These are phyloP conservation scores for Tribolium castaneum DNA, from an alignment of 1,140 invertebrate genomes.

Conservation along the genomic window DNA sequence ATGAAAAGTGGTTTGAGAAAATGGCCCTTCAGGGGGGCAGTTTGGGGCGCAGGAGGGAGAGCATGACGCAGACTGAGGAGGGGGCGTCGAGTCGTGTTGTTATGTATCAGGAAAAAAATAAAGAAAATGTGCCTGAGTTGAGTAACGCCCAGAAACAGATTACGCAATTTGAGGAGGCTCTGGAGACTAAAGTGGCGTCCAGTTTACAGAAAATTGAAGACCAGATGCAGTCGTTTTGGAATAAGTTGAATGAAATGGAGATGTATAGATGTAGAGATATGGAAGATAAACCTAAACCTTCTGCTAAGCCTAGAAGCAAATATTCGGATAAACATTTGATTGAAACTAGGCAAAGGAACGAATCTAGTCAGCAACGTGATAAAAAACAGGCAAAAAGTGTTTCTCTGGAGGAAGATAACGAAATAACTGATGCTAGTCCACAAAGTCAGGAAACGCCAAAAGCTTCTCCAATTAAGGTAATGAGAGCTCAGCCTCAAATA, in stretches of 20 bases:
- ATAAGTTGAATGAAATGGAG: conserved; percentile 57
- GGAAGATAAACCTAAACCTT: not conserved
- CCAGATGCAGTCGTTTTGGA: conserved; percentile 59
- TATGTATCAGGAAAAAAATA: conserved; percentile 23
- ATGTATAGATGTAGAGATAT: conserved; percentile 8
- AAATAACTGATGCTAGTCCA: not conserved
- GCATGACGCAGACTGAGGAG: conserved; percentile 48
- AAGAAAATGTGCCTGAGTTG: conserved; percentile 35
- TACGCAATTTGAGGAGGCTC: conserved; percentile 31
- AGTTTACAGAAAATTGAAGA: conserved; percentile 57
- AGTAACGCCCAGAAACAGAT: conserved; percentile 13
- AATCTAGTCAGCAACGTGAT: not conserved
- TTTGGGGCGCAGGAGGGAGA: conserved; percentile 32
- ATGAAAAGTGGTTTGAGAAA: conserved; percentile 57
- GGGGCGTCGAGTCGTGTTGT: not conserved
- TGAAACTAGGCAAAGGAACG: conserved; percentile 17
- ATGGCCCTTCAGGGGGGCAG: conserved; percentile 43
- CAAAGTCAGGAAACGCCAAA: not conserved
- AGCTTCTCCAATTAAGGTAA: conserved; percentile 5
- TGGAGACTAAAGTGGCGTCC: conserved; percentile 47
- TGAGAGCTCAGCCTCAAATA: not conserved
- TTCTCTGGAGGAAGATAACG: not conserved
- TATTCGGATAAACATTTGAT: not conserved
- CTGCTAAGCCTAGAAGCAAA: not conserved
- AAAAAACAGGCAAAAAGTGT: not conserved